Percentiles rank a stretch among this genome's conserved stretches.
Evolutionary conservation across 1,140 invertebrate species (phyloP).

Genomic region (Drosophila baimaii): DNA sequence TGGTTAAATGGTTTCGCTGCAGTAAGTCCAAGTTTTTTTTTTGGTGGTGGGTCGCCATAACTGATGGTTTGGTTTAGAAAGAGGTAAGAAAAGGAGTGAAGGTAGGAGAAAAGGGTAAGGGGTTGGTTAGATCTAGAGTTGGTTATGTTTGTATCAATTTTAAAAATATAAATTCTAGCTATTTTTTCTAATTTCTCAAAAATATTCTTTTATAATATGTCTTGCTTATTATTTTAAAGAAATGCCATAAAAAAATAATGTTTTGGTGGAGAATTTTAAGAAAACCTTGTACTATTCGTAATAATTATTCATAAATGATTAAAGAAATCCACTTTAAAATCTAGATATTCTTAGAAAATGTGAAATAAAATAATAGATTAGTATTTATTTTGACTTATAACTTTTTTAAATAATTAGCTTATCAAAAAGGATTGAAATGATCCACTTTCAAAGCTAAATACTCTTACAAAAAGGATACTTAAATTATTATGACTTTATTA

Average conservation of each 20-base stretch:
- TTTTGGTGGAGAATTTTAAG: background rate
- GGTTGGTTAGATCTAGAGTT: background rate
- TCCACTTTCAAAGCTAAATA: no score
- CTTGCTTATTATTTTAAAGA: background rate
- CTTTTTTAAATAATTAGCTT: no score
- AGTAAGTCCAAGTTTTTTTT: background rate
- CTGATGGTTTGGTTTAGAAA: constrained; percentile 1
- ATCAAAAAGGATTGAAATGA: no score
- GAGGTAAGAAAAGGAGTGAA: background rate
- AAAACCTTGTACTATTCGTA: no score
- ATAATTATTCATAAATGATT: background rate
- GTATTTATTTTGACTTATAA: no score
- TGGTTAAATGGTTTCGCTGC: constrained; percentile 3
- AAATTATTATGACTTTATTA: no score
- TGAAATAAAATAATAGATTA: no score
- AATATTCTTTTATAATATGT: background rate
- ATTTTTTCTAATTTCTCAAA: background rate
- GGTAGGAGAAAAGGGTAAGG: background rate
- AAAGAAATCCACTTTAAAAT: no score
- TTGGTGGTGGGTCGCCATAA: constrained; percentile 22
- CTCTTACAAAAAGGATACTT: no score
- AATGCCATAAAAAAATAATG: background rate
- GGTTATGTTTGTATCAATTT: background rate
- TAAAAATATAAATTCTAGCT: background rate
- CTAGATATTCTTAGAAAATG: no score